Conservation (phyloP, 1,140 invertebrate genomes). For the Achatina immaculata region DNA sequence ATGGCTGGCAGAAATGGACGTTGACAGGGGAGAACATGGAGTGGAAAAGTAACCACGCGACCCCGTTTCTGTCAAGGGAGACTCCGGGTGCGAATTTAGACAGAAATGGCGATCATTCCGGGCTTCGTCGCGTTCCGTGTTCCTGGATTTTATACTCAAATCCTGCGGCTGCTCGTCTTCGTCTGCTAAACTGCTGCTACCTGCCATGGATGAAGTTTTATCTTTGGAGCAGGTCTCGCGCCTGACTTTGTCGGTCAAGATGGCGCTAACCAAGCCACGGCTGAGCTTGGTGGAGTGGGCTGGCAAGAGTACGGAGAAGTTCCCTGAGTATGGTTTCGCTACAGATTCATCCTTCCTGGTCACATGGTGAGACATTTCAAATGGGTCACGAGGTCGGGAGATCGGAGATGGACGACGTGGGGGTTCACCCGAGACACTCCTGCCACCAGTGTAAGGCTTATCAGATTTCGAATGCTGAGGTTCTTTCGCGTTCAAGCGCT, state of each 20-base stretch:
- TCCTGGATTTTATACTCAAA: neutral
- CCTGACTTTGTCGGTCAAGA: neutral
- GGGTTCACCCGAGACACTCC: neutral
- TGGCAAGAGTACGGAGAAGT: neutral
- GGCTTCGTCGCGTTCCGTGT: neutral
- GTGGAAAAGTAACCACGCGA: neutral
- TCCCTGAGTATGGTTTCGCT: neutral
- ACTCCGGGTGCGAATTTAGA: neutral
- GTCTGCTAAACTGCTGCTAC: no score
- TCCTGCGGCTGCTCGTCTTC: neutral
- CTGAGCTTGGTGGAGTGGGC: neutral
- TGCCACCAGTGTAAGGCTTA: neutral
- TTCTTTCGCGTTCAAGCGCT: neutral
- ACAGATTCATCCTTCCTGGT: neutral
- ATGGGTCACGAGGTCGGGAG: no score
- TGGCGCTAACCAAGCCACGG: neutral
- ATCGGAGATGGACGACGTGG: no score
- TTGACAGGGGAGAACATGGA: neutral
- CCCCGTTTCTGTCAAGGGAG: neutral
- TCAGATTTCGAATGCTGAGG: neutral
- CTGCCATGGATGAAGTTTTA: neutral
- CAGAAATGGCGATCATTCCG: neutral
- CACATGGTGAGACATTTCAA: neutral
- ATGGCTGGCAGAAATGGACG: neutral
- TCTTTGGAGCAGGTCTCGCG: neutral